These are phyloP conservation scores for Andrena bicolor DNA, from an alignment of 2,888 invertebrate species.

Conservation along the genomic window DNA sequence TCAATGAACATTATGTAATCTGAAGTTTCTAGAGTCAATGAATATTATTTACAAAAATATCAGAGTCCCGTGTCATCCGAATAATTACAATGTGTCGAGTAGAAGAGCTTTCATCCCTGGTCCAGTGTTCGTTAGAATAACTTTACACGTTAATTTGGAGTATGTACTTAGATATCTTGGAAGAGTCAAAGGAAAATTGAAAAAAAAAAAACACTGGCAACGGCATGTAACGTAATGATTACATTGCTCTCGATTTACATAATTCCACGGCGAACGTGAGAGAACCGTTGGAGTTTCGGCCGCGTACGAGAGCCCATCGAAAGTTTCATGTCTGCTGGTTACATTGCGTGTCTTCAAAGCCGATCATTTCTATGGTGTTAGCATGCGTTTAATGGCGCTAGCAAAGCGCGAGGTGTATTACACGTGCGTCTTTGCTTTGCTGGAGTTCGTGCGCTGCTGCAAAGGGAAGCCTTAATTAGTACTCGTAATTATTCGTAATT, in stretches of 20 bases:
- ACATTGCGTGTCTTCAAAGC: constrained; percentile 58
- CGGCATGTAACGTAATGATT: constrained; percentile 30
- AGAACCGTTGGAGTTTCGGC: not conserved
- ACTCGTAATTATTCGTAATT: constrained; percentile 80
- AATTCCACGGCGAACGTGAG: constrained; percentile 37
- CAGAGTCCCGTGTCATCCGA: not conserved
- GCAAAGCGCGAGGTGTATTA: constrained; percentile 53
- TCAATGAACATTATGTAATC: too few relatives aligned
- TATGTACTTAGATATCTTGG: too few relatives aligned
- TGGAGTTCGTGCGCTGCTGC: constrained; percentile 50
- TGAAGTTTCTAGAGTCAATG: too few relatives aligned
- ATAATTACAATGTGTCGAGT: not conserved
- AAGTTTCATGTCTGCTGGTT: constrained; percentile 43
- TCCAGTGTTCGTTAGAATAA: not conserved
- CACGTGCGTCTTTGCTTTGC: constrained; percentile 49
- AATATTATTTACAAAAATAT: too few relatives aligned
- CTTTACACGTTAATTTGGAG: not conserved
- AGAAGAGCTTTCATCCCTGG: not conserved
- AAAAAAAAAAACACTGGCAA: not conserved
- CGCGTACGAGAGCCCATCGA: constrained; percentile 40
- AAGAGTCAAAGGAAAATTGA: constrained; percentile 11
- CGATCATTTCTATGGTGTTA: constrained; percentile 63
- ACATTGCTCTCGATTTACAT: constrained; percentile 42
- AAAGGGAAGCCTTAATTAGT: constrained; percentile 77
- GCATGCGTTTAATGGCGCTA: constrained; percentile 60